These are phyloP conservation scores for Polylopha cassiicola DNA, from an alignment of 2,888 invertebrate genomes.

Conservation along the genomic window DNA sequence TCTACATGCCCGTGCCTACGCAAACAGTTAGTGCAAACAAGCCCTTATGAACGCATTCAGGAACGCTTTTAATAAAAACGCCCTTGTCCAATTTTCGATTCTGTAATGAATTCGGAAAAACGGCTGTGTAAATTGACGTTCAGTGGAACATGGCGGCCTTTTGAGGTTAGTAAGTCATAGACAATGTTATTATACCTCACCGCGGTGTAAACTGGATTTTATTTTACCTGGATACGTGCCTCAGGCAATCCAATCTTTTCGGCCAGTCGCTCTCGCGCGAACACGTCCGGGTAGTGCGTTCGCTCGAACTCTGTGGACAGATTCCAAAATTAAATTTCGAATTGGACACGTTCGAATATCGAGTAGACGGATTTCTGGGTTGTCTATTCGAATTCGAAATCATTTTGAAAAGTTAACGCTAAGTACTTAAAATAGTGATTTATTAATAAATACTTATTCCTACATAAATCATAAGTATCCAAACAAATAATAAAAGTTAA, in stretches of 20 bases:
- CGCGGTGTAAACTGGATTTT: constrained; percentile 71
- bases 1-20: constrained; percentile 68
- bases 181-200: constrained; percentile 47
- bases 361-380: constrained; percentile 14
- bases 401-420: too few relatives aligned
- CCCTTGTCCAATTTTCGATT: constrained; percentile 40
- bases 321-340: constrained; percentile 27
- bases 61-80: constrained; percentile 51
- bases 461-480: constrained; percentile 27
- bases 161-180: too few relatives aligned
- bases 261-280: constrained; percentile 95
- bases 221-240: constrained; percentile 98
- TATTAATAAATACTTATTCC: constrained; percentile 14
- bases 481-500: constrained; percentile 49
- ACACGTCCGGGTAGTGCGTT: constrained; percentile 98
- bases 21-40: constrained; percentile 69
- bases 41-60: constrained; percentile 64
- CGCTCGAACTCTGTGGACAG: constrained; percentile 91
- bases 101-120: constrained; percentile 11
- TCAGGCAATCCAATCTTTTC: constrained; percentile 98
- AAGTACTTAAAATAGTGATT: too few relatives aligned
- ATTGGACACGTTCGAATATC: constrained; percentile 26
- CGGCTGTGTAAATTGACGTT: constrained; percentile 6
- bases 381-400: constrained; percentile 19
- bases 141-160: constrained; percentile 17